Percentiles rank a stretch among this genome's conserved stretches.
Evolutionary conservation across 2,797 vertebrate genomes (phyloP).

Genomic region (Siniperca undulata): DNA sequence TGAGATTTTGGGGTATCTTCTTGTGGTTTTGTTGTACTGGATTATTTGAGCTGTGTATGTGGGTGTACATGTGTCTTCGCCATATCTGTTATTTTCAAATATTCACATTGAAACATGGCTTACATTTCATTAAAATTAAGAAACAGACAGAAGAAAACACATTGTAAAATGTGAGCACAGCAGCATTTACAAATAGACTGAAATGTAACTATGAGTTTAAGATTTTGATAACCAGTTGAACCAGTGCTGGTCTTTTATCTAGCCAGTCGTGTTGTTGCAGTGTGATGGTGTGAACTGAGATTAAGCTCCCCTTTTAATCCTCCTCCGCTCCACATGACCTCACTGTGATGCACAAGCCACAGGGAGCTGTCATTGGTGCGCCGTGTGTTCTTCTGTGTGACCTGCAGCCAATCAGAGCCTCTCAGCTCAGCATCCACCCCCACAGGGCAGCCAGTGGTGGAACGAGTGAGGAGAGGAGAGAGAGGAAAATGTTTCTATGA

Average conservation of each 20-base stretch:
- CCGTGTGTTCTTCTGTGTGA: slow-evolving; percentile 56
- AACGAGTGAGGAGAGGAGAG: slow-evolving; percentile 18
- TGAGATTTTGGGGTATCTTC: not conserved
- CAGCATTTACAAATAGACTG: not conserved
- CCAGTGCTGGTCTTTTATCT: slow-evolving; percentile 3
- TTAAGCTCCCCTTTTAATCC: slow-evolving; percentile 80
- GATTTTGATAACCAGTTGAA: not conserved
- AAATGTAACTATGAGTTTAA: not conserved
- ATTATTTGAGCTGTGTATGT: not conserved
- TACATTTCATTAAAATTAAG: not conserved
- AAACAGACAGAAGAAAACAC: not conserved
- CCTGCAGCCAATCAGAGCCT: slow-evolving; percentile 78
- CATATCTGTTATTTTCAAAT: not conserved
- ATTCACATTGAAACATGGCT: not conserved
- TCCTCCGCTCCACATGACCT: slow-evolving; percentile 79
- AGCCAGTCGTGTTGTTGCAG: slow-evolving; percentile 45
- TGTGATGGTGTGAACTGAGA: slow-evolving; percentile 66
- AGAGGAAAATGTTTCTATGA: slow-evolving; percentile 78
- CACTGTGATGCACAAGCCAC: slow-evolving; percentile 74
- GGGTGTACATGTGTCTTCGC: not conserved
- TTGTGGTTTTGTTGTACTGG: not conserved
- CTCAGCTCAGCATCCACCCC: slow-evolving; percentile 71
- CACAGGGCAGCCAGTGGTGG: slow-evolving; percentile 63
- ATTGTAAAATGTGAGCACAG: not conserved
- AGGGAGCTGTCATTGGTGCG: slow-evolving; percentile 74